Evolutionary conservation across 2,113 vertebrate genomes (phyloP).

Genomic region (Sphaerodactylus townsendi): DNA sequence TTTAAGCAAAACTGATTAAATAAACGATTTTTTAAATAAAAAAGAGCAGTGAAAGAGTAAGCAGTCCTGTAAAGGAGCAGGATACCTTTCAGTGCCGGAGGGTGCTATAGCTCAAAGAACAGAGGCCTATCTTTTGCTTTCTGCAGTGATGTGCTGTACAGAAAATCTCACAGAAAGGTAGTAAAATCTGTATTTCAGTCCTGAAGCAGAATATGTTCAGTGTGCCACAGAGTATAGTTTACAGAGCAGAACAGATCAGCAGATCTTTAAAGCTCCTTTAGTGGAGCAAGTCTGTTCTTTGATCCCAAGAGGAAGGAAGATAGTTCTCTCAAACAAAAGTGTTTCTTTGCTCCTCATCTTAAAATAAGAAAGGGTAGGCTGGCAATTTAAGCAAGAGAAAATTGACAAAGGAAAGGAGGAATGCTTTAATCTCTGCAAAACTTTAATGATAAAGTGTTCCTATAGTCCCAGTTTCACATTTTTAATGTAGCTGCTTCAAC

Average conservation of each 20-base stretch:
- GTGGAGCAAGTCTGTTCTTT: constrained; percentile 19
- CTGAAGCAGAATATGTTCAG: constrained; percentile 18
- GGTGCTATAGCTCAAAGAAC: not conserved
- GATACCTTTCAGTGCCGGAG: not conserved
- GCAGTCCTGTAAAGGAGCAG: no score
- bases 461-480: not conserved
- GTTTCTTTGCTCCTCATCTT: not conserved
- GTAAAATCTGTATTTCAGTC: constrained; percentile 3
- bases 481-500: not conserved
- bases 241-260: not conserved
- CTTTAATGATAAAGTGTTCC: not conserved
- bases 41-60: no score
- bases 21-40: no score
- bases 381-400: constrained; percentile 19
- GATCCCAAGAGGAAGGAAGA: constrained; percentile 24
- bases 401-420: not conserved
- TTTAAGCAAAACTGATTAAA: no score
- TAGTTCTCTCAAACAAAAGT: constrained; percentile 33
- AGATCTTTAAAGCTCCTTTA: not conserved
- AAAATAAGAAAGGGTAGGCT: constrained; percentile 25
- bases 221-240: not conserved
- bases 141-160: not conserved
- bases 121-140: not conserved
- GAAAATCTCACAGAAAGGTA: not conserved
- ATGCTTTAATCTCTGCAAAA: not conserved